Percentiles rank a stretch among this genome's conserved stretches.
These are phyloP conservation scores for Picathartes gymnocephalus DNA, from an alignment of 2,113 vertebrate genomes.

Conservation along the genomic window DNA sequence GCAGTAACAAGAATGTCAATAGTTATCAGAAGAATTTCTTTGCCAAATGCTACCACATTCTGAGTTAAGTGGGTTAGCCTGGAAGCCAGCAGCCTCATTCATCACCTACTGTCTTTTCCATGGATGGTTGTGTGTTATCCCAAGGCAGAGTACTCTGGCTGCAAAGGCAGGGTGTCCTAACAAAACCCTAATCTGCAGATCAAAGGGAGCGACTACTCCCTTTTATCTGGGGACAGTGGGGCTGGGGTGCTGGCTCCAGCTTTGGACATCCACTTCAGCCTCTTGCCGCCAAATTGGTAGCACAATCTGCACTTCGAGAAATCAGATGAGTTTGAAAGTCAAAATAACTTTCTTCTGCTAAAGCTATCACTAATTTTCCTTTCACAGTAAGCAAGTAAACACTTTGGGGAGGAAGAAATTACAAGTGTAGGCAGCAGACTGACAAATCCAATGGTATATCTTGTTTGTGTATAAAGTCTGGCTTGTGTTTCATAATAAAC, in stretches of 20 bases:
- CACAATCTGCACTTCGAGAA: not conserved
- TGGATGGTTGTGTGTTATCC: not conserved
- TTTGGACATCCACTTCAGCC: not conserved
- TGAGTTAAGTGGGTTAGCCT: not conserved
- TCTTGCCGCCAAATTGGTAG: not conserved
- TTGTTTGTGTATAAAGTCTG: not conserved
- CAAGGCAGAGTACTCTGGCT: too few relatives aligned
- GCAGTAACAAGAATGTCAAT: not conserved
- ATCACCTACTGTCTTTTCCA: not conserved
- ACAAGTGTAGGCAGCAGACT: not conserved
- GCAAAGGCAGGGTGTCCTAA: too few relatives aligned
- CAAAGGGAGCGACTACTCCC: not conserved
- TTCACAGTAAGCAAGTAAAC: conserved; percentile 3
- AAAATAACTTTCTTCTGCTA: not conserved
- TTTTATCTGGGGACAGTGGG: not conserved
- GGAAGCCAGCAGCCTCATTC: not conserved
- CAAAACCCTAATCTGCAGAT: not conserved
- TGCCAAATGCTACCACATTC: not conserved
- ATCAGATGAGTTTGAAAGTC: not conserved
- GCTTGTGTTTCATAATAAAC: not conserved
- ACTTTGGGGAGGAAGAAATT: not conserved
- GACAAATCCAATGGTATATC: not conserved
- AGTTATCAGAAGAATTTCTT: not conserved
- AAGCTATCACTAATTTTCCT: not conserved
- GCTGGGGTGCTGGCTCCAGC: not conserved